Percentiles rank a stretch among this genome's conserved stretches.
These are phyloP conservation scores for Cervus canadensis DNA, from an alignment of 2,113 vertebrate species.

Conservation along the genomic window DNA sequence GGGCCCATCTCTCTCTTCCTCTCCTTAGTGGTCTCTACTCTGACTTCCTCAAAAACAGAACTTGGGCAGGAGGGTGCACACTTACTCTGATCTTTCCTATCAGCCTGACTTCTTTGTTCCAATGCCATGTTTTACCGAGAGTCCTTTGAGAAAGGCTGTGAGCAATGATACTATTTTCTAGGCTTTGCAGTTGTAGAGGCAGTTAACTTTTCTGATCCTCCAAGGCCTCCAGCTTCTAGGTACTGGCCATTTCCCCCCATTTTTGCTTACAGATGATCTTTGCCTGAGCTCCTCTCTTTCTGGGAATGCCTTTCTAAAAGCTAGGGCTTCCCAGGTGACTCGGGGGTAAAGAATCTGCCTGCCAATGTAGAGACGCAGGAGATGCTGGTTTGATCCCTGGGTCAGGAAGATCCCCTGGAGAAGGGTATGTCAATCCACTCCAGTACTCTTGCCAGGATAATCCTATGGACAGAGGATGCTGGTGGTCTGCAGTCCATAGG, in stretches of 20 bases:
- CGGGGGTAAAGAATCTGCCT: not conserved
- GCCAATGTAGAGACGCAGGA: not conserved
- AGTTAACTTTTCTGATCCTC: not conserved
- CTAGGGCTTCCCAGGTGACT: not conserved
- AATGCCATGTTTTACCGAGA: accelerated
- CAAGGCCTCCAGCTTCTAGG: not conserved
- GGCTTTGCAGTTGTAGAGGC: not conserved
- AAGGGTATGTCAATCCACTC: not conserved
- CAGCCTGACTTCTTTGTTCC: not conserved
- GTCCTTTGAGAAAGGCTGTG: not conserved
- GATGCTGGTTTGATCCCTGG: not conserved
- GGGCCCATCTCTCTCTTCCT: not conserved
- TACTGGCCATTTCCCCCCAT: not conserved
- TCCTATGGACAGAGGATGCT: not conserved
- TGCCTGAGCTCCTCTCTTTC: not conserved
- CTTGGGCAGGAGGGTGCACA: not conserved
- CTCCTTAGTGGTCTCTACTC: not conserved
- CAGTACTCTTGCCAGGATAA: not conserved
- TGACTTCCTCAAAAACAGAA: not conserved
- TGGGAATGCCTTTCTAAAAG: not conserved
- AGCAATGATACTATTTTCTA: not conserved
- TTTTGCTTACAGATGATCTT: not conserved
- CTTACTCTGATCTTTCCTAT: not conserved
- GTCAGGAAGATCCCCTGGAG: not conserved
- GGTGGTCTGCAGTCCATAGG: not conserved